Conservation (phyloP, 2,113 vertebrate genomes). For the Paracanthobrama guichenoti region DNA sequence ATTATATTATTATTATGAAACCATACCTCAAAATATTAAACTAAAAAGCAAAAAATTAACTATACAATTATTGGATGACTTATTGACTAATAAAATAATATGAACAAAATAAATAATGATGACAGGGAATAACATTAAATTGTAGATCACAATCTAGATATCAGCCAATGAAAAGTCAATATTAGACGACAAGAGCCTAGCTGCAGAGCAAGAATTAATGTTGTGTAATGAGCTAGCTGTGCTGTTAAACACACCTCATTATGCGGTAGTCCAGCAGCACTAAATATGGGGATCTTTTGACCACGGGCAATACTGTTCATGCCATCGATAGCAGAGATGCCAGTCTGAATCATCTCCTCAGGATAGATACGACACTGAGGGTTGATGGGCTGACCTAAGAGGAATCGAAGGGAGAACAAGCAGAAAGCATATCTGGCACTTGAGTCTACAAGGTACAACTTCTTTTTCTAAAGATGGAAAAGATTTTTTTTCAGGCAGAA, state of each 20-base stretch:
- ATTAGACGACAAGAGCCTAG: background rate
- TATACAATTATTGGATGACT: no score
- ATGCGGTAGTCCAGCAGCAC: constrained; percentile 81
- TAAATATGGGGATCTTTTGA: constrained; percentile 84
- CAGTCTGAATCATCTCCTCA: constrained; percentile 84
- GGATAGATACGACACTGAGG: constrained; percentile 84
- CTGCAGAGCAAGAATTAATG: background rate
- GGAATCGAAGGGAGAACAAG: background rate
- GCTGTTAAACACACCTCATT: constrained; percentile 73
- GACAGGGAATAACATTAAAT: no score
- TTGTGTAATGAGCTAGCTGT: background rate
- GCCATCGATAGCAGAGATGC: constrained; percentile 82
- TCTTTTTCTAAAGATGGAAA: background rate
- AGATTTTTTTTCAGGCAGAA: background rate
- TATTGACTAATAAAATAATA: no score
- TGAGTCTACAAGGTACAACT: background rate
- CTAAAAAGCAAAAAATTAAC: no score
- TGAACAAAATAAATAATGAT: no score
- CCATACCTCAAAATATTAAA: no score
- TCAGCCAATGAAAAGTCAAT: background rate
- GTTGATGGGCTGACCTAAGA: constrained; percentile 80
- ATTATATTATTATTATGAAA: no score
- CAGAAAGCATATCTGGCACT: background rate
- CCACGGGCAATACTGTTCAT: constrained; percentile 85
- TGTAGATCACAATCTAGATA: no score